Conservation (phyloP, 2,797 vertebrate species). For the Smutsia gigantea region DNA sequence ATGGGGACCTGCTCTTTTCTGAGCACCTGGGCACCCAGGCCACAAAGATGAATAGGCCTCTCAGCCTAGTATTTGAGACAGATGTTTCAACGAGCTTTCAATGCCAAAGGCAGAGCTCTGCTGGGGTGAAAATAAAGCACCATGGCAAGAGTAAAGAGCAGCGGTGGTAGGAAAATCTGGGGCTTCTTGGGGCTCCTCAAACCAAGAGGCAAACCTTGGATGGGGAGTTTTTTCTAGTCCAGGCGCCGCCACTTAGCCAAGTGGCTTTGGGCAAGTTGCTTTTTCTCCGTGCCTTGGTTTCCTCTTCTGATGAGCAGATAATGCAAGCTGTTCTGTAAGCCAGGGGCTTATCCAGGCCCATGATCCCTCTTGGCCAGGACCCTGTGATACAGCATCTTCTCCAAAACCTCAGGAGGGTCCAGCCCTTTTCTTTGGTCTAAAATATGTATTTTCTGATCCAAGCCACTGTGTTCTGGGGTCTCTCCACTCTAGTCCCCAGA, state of each 20-base stretch:
- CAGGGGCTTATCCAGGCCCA: fast-evolving
- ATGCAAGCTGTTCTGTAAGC: not conserved
- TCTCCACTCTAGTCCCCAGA: not conserved
- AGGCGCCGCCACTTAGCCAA: not conserved
- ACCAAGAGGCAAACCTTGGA: not conserved
- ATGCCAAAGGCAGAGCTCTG: not conserved
- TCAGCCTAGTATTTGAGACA: not conserved
- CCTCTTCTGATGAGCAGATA: not conserved
- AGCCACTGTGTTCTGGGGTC: not conserved
- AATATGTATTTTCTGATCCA: not conserved
- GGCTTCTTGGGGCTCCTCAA: not conserved
- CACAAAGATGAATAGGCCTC: not conserved
- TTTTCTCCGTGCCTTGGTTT: not conserved
- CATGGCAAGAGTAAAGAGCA: not conserved
- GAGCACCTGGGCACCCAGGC: not conserved
- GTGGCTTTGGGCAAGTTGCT: not conserved
- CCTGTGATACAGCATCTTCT: not conserved
- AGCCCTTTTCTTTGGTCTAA: not conserved
- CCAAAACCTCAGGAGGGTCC: not conserved
- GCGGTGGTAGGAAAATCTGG: not conserved
- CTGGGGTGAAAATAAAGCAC: not conserved
- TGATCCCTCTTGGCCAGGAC: not conserved
- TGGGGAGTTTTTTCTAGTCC: not conserved
- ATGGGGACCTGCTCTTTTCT: not conserved
- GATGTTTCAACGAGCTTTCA: not conserved